phyloP scores from a whole-genome alignment of 2,797 vertebrate genomes.

The Brachyrhaphis roseni region DNA sequence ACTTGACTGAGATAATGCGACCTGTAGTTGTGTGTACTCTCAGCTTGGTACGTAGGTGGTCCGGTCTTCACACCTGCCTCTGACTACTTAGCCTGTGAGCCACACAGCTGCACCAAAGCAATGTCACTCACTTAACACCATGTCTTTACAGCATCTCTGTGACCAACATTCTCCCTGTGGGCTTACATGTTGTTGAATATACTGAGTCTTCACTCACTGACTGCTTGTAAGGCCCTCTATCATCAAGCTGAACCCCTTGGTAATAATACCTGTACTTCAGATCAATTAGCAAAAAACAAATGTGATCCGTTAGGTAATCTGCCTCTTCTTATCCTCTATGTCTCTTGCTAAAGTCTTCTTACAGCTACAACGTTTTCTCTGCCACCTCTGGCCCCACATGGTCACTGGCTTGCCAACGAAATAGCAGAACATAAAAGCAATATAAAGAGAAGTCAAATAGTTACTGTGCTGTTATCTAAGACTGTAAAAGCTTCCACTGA shows the following conservation, averaged over 20 bases:
- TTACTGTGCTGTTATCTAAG: constrained; percentile 60
- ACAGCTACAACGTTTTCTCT: constrained; percentile 5
- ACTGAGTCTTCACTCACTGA: constrained; percentile 46
- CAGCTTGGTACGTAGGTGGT: constrained; percentile 64
- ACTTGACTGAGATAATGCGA: not conserved
- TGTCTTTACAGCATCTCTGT: constrained; percentile 55
- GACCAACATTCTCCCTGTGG: constrained; percentile 52
- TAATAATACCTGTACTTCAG: constrained; percentile 25
- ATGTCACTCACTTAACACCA: constrained; percentile 71
- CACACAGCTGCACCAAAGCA: constrained; percentile 66
- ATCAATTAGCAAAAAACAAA: constrained; percentile 46
- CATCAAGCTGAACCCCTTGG: constrained; percentile 30
- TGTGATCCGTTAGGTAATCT: constrained; percentile 44
- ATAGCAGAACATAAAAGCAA: constrained; percentile 43
- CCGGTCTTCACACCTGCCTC: constrained; percentile 67
- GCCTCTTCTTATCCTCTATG: constrained; percentile 7
- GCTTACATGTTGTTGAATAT: constrained; percentile 45
- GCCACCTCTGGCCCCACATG: constrained; percentile 43
- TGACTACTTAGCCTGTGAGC: constrained; percentile 36
- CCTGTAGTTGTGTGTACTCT: constrained; percentile 57
- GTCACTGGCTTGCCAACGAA: constrained; percentile 53
- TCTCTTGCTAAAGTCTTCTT: constrained; percentile 27
- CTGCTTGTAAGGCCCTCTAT: constrained; percentile 53
- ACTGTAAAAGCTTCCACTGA: constrained; percentile 56
- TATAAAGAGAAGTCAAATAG: constrained; percentile 52